phyloP scores from a whole-genome alignment of 2,888 invertebrate genomes.

The Darwinula stevensoni region DNA sequence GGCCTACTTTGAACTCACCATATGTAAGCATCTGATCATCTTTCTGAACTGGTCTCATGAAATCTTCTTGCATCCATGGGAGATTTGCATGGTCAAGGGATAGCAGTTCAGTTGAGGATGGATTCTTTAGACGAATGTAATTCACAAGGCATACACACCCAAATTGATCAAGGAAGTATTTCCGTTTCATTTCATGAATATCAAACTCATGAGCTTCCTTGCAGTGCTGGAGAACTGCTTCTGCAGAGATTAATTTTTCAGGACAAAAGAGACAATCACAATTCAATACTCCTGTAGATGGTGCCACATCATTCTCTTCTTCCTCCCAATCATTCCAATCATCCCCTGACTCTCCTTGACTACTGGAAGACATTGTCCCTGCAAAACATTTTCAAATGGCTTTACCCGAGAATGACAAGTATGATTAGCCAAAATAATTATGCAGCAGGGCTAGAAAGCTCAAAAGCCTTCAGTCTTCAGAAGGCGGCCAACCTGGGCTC shows the following conservation, averaged over 20 bases:
- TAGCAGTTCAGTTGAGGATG: slow-evolving; percentile 7
- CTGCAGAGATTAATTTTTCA: slow-evolving; percentile 4
- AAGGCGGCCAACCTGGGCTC: too few relatives aligned
- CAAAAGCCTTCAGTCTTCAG: too few relatives aligned
- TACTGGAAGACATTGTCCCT: too few relatives aligned
- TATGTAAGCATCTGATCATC: slow-evolving; percentile 57
- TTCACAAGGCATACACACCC: slow-evolving; percentile 31
- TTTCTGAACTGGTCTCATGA: slow-evolving; percentile 35
- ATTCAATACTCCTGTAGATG: too few relatives aligned
- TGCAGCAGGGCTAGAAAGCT: too few relatives aligned
- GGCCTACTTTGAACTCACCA: slow-evolving; percentile 21
- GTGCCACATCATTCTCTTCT: too few relatives aligned
- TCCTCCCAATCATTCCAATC: too few relatives aligned
- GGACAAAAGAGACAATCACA: slow-evolving; percentile 2
- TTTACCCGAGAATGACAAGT: too few relatives aligned
- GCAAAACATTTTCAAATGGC: too few relatives aligned
- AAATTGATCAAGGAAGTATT: slow-evolving; percentile 47
- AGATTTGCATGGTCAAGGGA: too few relatives aligned
- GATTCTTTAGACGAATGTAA: slow-evolving; percentile 26
- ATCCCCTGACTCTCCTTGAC: too few relatives aligned
- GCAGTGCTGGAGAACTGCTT: slow-evolving; percentile 10
- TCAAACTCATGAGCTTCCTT: slow-evolving; percentile 10
- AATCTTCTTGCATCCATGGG: slow-evolving; percentile 45
- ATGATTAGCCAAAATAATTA: too few relatives aligned
- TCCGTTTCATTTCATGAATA: slow-evolving; percentile 23